Evolutionary conservation across 2,797 vertebrate species (phyloP).

Genomic region (Fistularia commersonii): DNA sequence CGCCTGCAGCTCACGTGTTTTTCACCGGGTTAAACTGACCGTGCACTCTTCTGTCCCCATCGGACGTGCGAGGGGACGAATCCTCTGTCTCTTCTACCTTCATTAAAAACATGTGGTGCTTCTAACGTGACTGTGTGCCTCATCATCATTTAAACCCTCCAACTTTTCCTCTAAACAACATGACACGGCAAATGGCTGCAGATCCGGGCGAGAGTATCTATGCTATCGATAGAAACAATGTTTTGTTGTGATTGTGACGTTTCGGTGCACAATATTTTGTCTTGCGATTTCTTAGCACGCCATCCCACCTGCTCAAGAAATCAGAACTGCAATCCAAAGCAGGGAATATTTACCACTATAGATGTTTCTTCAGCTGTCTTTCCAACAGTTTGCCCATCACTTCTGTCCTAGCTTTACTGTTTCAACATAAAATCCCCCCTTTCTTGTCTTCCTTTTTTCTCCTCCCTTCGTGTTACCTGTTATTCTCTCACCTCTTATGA

Average conservation of each 20-base stretch:
- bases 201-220: constrained; percentile 3
- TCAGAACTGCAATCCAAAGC: too few species aligned
- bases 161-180: constrained; percentile 9
- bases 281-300: too few species aligned
- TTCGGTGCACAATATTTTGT: neutral
- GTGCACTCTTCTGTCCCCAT: constrained; percentile 22
- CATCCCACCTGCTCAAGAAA: too few species aligned
- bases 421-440: constrained; percentile 16
- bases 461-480: constrained; percentile 16
- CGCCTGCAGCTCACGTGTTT: constrained; percentile 19
- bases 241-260: neutral
- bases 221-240: neutral
- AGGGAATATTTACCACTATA: constrained; percentile 32
- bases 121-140: constrained; percentile 61
- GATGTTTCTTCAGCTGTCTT: constrained; percentile 54
- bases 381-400: constrained; percentile 38
- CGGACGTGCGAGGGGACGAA: constrained; percentile 33
- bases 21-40: constrained; percentile 35
- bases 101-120: constrained; percentile 65
- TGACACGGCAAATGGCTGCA: neutral
- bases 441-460: constrained; percentile 15
- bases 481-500: constrained; percentile 22
- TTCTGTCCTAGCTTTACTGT: constrained; percentile 48
- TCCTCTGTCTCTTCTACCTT: constrained; percentile 47
- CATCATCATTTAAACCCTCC: constrained; percentile 36